Base-by-base conservation (phyloP, 2,113 vertebrate species). In the Rostratula benghalensis region DNA sequence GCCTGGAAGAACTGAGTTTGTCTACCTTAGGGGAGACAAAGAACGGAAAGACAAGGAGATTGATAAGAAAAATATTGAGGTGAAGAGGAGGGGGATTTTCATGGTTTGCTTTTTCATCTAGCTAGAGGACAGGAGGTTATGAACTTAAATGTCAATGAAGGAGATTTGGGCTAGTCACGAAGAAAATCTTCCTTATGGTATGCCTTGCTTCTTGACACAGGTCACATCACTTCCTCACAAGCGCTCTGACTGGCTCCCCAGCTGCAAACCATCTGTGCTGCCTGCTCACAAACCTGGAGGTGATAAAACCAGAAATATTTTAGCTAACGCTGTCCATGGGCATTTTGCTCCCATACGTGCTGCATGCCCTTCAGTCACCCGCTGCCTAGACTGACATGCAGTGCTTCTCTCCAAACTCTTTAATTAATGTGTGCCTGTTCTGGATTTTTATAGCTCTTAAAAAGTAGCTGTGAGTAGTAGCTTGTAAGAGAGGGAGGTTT, bases 401-500 rank as follows among this genome's bases (percentile, higher is more conserved):
- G 68, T 9, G 7, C 83, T 90, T 65, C 68, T 83, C 56, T 82
- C 91, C 65, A 68, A 78, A 20, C 57, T 16, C 64, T 96, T 83
- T 81, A 87, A 93, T 94, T 93, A 81, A 92, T 48, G 35, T 85
- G 51, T 92, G 80, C 65, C 76, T 54, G 89, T 69, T 73, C 78
- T 83, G 51, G 84, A 76, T 93, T 92, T 93, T 95, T 97, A 87
- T 89, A 84, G 87, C 86, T 92, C 89, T 89, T 75, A 71, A 75
- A 87, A 82, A 76, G 64, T 78, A 89, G 78, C 77, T 35, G 35
- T 59, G 74, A 84, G 57, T 46, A 57, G 88, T 87, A 21, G 89
- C 81, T 93, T 53, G 7, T 76, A 48, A 68, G 64, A 70, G 57
- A 94, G 61, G 25, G 68, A 93, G 57, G 86, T 83, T 91, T 83